phyloP scores from a whole-genome alignment of 2,797 vertebrate species.

The Liasis olivaceus region DNA sequence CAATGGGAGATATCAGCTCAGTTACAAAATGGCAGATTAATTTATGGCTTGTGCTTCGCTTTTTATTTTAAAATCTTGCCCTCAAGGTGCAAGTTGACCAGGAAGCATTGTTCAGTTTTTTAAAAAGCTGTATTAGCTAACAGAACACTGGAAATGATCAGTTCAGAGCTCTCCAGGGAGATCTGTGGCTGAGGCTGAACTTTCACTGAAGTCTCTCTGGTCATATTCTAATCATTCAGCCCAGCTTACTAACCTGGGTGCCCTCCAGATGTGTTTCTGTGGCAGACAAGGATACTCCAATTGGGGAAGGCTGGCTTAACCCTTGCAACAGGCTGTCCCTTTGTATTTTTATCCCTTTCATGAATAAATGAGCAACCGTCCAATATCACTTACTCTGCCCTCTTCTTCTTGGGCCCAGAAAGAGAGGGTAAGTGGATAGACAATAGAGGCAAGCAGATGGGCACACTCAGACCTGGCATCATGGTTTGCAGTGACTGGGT shows the following conservation, averaged over 20 bases:
- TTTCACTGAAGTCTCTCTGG: neutral
- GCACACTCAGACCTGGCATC: neutral
- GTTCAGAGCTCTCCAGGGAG: neutral
- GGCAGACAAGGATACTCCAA: too few relatives aligned
- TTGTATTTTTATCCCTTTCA: neutral
- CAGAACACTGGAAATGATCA: neutral
- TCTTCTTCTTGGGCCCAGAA: neutral
- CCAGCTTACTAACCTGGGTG: too few relatives aligned
- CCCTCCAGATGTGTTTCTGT: too few relatives aligned
- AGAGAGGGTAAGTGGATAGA: too few relatives aligned
- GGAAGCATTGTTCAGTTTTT: neutral
- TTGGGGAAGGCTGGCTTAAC: too few relatives aligned
- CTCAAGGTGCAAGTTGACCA: too few relatives aligned
- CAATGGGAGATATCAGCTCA: constrained; percentile 51
- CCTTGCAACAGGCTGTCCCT: neutral
- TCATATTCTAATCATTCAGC: too few relatives aligned
- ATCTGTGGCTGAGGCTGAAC: neutral
- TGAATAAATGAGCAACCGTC: too few relatives aligned
- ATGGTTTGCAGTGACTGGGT: neutral
- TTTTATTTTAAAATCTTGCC: neutral
- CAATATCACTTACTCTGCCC: neutral
- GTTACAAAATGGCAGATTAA: constrained; percentile 24
- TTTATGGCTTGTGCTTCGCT: neutral
- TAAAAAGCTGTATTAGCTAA: neutral
- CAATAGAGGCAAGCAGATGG: too few relatives aligned